Evolutionary conservation across 2,113 vertebrate genomes (phyloP).

Genomic region (Gadus chalcogrammus): DNA sequence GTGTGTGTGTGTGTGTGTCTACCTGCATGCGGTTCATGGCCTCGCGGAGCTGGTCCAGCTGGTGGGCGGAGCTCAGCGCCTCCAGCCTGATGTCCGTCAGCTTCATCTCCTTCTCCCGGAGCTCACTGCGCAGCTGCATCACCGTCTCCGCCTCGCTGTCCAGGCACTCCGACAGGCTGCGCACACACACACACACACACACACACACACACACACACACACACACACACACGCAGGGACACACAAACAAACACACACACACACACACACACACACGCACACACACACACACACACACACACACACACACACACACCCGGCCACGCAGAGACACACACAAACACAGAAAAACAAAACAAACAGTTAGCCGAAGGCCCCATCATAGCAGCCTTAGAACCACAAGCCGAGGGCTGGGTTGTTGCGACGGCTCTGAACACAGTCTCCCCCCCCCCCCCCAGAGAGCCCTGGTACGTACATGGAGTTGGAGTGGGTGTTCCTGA

Average conservation of each 20-base stretch:
- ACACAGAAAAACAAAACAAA: neutral
- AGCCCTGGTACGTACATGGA: slow-evolving; percentile 80
- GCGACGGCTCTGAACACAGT: too few relatives aligned
- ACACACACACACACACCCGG: too few relatives aligned
- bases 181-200: neutral
- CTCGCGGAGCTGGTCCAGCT: slow-evolving; percentile 94
- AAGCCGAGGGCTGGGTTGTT: too few relatives aligned
- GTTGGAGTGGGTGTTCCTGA: slow-evolving; percentile 90
- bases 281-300: too few relatives aligned
- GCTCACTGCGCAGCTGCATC: slow-evolving; percentile 92
- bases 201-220: slow-evolving; percentile 2
- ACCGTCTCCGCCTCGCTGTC: slow-evolving; percentile 93
- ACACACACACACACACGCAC: neutral
- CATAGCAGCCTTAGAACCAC: too few relatives aligned
- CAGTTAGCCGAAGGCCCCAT: too few relatives aligned
- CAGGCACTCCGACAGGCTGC: slow-evolving; percentile 88
- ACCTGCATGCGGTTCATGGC: slow-evolving; percentile 99
- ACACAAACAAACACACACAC: neutral
- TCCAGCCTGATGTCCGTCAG: slow-evolving; percentile 96
- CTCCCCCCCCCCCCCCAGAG: neutral
- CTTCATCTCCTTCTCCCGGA: slow-evolving; percentile 98
- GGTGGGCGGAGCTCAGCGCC: slow-evolving; percentile 95
- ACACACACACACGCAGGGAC: too few relatives aligned
- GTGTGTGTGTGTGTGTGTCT: slow-evolving; percentile 19
- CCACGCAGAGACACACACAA: neutral